Conservation (phyloP, 2,113 vertebrate genomes). For the Atherinomorus stipes region DNA sequence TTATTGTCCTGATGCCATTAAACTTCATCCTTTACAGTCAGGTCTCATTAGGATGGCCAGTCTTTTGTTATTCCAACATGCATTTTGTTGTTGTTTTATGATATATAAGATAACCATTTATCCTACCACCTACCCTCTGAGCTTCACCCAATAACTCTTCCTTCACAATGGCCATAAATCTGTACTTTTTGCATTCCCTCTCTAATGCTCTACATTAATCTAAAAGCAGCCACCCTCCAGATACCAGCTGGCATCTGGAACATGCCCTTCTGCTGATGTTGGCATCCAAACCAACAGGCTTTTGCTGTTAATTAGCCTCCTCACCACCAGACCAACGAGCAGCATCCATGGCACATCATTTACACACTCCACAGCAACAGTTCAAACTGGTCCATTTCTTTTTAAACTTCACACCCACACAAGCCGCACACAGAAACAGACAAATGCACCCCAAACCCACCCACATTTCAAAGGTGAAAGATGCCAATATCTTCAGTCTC, state of each 20-base stretch:
- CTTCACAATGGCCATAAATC: conserved; percentile 14
- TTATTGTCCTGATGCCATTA: too few relatives aligned
- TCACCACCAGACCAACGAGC: conserved; percentile 47
- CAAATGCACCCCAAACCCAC: background rate
- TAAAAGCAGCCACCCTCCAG: conserved; percentile 61
- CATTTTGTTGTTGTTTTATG: too few relatives aligned
- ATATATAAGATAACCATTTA: too few relatives aligned
- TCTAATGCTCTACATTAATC: conserved; percentile 48
- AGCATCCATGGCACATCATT: conserved; percentile 38
- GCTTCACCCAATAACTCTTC: background rate
- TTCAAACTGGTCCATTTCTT: conserved; percentile 54
- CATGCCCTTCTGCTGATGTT: conserved; percentile 58
- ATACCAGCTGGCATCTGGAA: conserved; percentile 65
- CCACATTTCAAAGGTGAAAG: conserved; percentile 35
- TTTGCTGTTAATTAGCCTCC: conserved; percentile 65
- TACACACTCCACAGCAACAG: conserved; percentile 43
- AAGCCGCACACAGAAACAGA: conserved; percentile 12
- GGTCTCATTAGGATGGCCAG: too few relatives aligned
- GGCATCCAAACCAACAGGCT: conserved; percentile 48
- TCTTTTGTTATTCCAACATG: too few relatives aligned
- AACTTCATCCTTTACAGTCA: too few relatives aligned
- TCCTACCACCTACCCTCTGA: background rate
- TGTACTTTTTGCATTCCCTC: conserved; percentile 21
- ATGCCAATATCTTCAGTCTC: conserved; percentile 55
- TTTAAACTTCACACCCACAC: conserved; percentile 38